phyloP scores from a whole-genome alignment of 2,797 vertebrate genomes.

The Champsocephalus esox region DNA sequence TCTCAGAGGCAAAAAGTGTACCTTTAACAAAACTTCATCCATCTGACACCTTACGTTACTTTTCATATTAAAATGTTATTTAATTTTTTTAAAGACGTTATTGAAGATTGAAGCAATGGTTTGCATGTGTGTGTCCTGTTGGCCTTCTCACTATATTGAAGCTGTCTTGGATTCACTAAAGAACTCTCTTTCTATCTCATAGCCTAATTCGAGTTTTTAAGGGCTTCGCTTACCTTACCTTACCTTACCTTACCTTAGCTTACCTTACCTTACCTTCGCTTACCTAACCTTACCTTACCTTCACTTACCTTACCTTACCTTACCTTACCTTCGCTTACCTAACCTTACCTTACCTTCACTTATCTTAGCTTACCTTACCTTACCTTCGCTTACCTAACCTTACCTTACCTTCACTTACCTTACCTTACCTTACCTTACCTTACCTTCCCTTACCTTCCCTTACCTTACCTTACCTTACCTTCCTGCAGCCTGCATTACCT shows the following conservation, averaged over 20 bases:
- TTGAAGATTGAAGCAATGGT: background rate
- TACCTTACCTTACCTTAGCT: background rate
- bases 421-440: background rate
- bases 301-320: background rate
- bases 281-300: background rate
- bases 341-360: background rate
- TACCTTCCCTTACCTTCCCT: background rate
- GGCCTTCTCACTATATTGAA: background rate
- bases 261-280: no score
- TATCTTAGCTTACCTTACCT: background rate
- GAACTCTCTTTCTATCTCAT: no score
- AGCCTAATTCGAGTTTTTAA: no score
- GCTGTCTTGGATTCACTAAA: background rate
- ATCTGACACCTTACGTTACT: background rate
- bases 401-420: no score
- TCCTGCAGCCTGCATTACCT: slow-evolving; percentile 1
- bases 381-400: no score
- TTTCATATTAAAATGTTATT: background rate
- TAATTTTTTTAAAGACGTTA: background rate
- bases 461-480: background rate
- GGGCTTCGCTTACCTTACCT: no score
- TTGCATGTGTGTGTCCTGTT: background rate
- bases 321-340: no score
- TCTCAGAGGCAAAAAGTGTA: no score
- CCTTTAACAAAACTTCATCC: background rate